Percentiles rank a stretch among this genome's conserved stretches.
Evolutionary conservation across 2,797 vertebrate genomes (phyloP).

Genomic region (Hoplostethus atlanticus): DNA sequence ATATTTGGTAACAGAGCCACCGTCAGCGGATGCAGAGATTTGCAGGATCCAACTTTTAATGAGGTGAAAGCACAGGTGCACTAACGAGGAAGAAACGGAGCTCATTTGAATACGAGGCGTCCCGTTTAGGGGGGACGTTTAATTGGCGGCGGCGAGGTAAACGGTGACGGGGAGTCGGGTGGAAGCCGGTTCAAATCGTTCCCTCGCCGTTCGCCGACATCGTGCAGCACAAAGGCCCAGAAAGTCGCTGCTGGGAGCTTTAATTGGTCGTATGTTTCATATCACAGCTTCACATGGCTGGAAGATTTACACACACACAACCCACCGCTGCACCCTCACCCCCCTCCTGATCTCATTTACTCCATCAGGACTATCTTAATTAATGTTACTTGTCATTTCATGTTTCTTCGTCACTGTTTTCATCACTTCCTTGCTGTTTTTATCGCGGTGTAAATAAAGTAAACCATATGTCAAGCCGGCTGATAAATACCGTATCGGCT

Average conservation of each 20-base stretch:
- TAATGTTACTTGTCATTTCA: too few species aligned
- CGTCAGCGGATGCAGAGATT: constrained; percentile 84
- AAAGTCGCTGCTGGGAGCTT: too few species aligned
- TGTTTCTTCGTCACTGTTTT: too few species aligned
- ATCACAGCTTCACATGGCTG: too few species aligned
- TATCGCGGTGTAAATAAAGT: not conserved
- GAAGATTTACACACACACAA: too few species aligned
- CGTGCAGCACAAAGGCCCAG: too few species aligned
- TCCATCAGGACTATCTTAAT: too few species aligned
- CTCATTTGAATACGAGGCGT: constrained; percentile 81
- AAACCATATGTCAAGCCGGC: too few species aligned
- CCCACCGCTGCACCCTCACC: too few species aligned
- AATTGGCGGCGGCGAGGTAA: constrained; percentile 70
- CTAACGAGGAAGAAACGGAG: constrained; percentile 76
- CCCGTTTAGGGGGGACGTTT: constrained; percentile 71
- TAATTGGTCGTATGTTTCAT: too few species aligned
- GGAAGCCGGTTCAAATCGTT: not conserved
- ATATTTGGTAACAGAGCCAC: constrained; percentile 85
- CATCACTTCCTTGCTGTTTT: not conserved
- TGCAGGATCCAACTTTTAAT: constrained; percentile 85
- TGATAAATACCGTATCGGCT: too few species aligned
- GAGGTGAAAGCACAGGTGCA: constrained; percentile 84
- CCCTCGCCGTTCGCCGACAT: not conserved
- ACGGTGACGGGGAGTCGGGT: constrained; percentile 4
- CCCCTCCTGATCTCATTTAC: too few species aligned